A percentile compares a stretch with the other conserved stretches of the same genome.
These are phyloP conservation scores for Cepaea hortensis DNA, from an alignment of 2,888 invertebrate species.

Conservation along the genomic window DNA sequence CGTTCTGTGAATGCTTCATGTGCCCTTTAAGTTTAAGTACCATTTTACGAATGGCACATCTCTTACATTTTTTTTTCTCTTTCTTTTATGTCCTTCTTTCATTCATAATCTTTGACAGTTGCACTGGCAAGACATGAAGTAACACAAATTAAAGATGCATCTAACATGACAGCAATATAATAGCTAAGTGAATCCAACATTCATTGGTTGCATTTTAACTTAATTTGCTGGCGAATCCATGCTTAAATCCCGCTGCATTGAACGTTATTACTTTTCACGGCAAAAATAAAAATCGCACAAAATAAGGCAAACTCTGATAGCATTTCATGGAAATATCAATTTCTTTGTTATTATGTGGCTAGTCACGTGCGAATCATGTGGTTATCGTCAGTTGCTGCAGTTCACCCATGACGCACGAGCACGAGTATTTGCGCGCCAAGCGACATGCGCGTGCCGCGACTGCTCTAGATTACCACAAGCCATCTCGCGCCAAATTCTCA, in stretches of 20 bases:
- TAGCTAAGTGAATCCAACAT: not conserved
- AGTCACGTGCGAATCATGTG: conserved; percentile 1
- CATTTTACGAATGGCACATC: no score
- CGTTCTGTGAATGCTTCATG: no score
- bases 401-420: not conserved
- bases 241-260: not conserved
- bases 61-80: no score
- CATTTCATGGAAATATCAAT: not conserved
- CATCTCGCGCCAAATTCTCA: conserved; percentile 6
- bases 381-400: not conserved
- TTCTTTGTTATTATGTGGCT: not conserved
- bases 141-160: not conserved
- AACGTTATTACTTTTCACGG: not conserved
- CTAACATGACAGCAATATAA: not conserved
- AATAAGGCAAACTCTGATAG: not conserved
- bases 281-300: not conserved
- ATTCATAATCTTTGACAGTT: not conserved
- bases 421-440: not conserved
- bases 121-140: not conserved
- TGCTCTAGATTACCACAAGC: not conserved
- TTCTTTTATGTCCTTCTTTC: no score
- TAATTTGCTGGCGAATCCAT: not conserved
- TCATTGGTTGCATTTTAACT: not conserved
- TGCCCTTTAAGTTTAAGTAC: no score
- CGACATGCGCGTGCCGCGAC: not conserved